These are phyloP conservation scores for Platypus cylindrus DNA, from an alignment of 2,888 invertebrate species.

Conservation along the genomic window DNA sequence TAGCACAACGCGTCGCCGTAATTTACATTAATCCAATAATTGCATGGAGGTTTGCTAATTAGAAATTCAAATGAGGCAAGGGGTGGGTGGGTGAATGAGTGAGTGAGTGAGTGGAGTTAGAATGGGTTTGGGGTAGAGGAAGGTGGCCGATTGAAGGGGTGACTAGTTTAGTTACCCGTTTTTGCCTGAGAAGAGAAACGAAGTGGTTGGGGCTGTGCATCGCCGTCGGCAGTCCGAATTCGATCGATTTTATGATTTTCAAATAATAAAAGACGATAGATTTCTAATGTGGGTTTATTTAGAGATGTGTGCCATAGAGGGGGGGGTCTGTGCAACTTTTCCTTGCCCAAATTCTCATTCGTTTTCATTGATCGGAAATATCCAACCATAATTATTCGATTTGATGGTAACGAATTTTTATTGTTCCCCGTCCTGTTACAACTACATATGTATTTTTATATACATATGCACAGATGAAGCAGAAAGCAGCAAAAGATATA, in stretches of 20 bases:
- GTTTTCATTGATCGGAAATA: too few relatives aligned
- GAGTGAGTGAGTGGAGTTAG: conserved; percentile 11
- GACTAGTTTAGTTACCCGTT: conserved; percentile 17
- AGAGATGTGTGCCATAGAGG: too few relatives aligned
- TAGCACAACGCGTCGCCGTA: conserved; percentile 42
- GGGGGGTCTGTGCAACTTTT: too few relatives aligned
- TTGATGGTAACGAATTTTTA: too few relatives aligned
- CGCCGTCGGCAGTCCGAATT: conserved; percentile 31
- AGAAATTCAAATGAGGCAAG: conserved; percentile 62
- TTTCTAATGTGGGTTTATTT: too few relatives aligned
- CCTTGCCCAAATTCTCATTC: too few relatives aligned
- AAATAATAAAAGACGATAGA: too few relatives aligned
- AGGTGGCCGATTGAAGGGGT: too few relatives aligned
- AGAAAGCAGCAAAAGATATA: too few relatives aligned
- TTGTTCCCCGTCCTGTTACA: too few relatives aligned
- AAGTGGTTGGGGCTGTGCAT: conserved; percentile 7
- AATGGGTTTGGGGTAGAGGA: conserved; percentile 6
- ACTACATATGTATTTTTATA: too few relatives aligned
- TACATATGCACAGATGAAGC: conserved; percentile 11
- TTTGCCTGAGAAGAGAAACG: conserved; percentile 14
- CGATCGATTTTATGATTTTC: conserved; percentile 38
- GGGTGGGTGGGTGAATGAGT: conserved; percentile 9
- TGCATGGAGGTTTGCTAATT: conserved; percentile 86
- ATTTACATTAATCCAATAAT: conserved; percentile 83
- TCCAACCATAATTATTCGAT: too few relatives aligned